Evolutionary conservation across 2,797 vertebrate species (phyloP), one percentile per base, ranked within the genome.

Genomic region (Sciurus carolinensis): DNA sequence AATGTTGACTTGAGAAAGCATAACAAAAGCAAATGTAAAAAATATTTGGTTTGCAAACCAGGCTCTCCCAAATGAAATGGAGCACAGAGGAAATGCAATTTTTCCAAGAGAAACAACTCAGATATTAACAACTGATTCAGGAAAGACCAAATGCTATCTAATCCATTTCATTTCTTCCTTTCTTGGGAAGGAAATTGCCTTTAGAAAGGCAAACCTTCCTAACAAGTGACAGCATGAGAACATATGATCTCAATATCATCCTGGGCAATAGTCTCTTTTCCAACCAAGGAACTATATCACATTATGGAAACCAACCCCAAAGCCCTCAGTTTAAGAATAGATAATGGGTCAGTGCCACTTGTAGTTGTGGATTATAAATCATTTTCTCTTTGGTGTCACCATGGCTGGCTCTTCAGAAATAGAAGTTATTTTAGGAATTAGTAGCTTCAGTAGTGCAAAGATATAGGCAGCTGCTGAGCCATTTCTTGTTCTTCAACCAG

Each of bases 1-100:
- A 89, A 83, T 52, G 18, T 82, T 90, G 80, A 82, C 17, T 72
- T 93, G 75, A 67, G 57, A 92, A 96, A 88, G 84, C 17, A 82
- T n/a, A 75, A 79, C 89, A 18, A 87, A 95, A 86, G 71, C 30
- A 54, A 83, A 69, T n/a, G 15, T 64, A 52, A 82, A 77, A 69
- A 95, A 59, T 28, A 79, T 87, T 76, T 88, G 79, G 18, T 15
- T 87, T 90, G 28, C 47, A 81, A 88, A 89, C 17, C 24, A 52
- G n/a, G 13, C 2, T 88, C 42, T 93, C 13, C 3, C 28, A 87
- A 91, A 92, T 28, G 33, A 88, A 66, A 47, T 22, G 1, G 47
- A 84, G 83, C 50, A 54, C 20, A 84, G n/a, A 96, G 2, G 57
- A 80, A 75, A 90, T 47, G 3, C 42, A 54, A 69, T 50, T 96